Base-by-base conservation (phyloP, 2,888 invertebrate genomes). In the Dynastes hyllus region DNA sequence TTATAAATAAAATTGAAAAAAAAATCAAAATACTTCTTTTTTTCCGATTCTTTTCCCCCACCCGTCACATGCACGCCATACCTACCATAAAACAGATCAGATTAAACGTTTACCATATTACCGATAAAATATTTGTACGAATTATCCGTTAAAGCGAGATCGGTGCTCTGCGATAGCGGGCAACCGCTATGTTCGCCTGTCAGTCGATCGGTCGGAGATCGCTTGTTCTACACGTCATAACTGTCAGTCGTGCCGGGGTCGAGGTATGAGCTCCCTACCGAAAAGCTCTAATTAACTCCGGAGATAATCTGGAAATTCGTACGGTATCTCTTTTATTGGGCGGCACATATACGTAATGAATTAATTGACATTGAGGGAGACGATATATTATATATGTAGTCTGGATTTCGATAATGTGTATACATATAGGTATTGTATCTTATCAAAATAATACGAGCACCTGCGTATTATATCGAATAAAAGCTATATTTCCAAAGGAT, bases 41-140 rank as follows among this genome's bases (percentile, higher is more conserved):
- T 11, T 45, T 45, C 11, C 45, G 8, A 11, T 45, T 1, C 1
- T 45, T 45, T 11, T 45, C 45, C 11, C 45, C 45, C 45, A 45
- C 45, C 45, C 45, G 11, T 45, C 11, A 45, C 45, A 2, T 45
- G 11, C 11, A 45, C 45, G 9, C 11, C 8, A 8, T 45, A 8
- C 45, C 8, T 45, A 45, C 45, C 45, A 11, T 11, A 45, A 45
- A 45, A 11, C 11, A 4, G n/a, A 75, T 69, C 61, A 75, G 61
- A 61, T 75, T 75, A 61, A 61, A 50, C 61, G 73, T 75, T 75
- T 75, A 75, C 55, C 61, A 75, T 61, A 50, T 75, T 40, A 75
- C 45, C 69, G 79, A 79, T 79, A 79, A 79, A 79, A 79, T 79
- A 76, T 79, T 77, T 76, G 77, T 76, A 76, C 55, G 76, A 61